phyloP scores from a whole-genome alignment of 2,888 invertebrate species.

The Erannis defoliaria region DNA sequence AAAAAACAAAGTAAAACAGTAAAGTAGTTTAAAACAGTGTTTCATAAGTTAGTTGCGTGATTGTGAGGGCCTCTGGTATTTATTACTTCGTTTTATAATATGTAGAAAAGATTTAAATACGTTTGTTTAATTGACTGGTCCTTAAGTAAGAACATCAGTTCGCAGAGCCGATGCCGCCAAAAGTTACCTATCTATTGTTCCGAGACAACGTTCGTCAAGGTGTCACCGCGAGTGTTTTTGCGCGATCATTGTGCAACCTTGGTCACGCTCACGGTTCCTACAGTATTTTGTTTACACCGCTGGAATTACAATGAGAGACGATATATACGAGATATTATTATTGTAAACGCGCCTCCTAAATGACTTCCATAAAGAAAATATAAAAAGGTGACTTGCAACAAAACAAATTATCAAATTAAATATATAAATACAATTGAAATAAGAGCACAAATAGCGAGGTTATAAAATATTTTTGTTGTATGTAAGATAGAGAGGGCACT shows the following conservation, averaged over 20 bases:
- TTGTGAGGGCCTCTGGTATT: too few relatives aligned
- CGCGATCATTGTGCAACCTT: slow-evolving; percentile 35
- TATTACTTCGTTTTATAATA: not conserved
- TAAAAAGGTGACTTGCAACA: not conserved
- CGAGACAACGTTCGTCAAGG: slow-evolving; percentile 46
- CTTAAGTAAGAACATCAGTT: slow-evolving; percentile 22
- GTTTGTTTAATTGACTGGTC: not conserved
- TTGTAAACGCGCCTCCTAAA: not conserved
- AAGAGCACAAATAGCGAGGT: too few relatives aligned
- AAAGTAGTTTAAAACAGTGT: too few relatives aligned
- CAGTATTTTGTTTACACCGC: not conserved
- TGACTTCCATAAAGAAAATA: not conserved
- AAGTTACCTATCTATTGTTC: slow-evolving; percentile 47
- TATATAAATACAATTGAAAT: too few relatives aligned
- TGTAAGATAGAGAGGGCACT: too few relatives aligned
- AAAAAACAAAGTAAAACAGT: too few relatives aligned
- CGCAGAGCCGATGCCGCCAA: slow-evolving; percentile 29
- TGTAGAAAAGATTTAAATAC: not conserved
- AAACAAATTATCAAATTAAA: too few relatives aligned
- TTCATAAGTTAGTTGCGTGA: too few relatives aligned
- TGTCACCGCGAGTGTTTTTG: slow-evolving; percentile 38
- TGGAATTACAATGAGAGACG: slow-evolving; percentile 6
- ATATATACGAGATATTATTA: not conserved
- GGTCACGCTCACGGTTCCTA: slow-evolving; percentile 5
- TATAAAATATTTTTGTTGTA: too few relatives aligned